Evolutionary conservation across 1,140 invertebrate genomes (phyloP).

Genomic region (Drosophila busckii): DNA sequence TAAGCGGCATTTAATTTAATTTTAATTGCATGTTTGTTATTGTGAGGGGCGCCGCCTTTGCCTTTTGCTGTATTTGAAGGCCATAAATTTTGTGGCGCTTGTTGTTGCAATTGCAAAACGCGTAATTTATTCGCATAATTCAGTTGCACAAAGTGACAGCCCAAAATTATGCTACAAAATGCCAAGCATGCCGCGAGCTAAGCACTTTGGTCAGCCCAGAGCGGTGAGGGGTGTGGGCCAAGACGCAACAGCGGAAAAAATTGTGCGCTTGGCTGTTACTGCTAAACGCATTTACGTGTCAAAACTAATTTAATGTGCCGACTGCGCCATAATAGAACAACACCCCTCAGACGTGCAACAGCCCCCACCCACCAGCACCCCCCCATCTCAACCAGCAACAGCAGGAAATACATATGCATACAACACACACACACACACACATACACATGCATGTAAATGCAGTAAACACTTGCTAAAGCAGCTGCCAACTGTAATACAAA

Average conservation of each 20-base stretch:
- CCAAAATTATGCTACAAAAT: constrained; percentile 70
- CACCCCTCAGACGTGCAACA: no score
- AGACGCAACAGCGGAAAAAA: constrained; percentile 16
- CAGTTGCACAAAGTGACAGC: constrained; percentile 45
- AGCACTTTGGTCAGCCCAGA: not conserved
- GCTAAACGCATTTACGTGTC: constrained; percentile 74
- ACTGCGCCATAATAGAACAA: no score
- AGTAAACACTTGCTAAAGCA: no score
- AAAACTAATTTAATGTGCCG: constrained; percentile 68
- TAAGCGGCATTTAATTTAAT: constrained; percentile 66
- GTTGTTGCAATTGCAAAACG: constrained; percentile 7
- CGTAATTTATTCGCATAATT: constrained; percentile 69
- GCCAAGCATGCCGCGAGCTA: constrained; percentile 38
- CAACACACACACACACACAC: no score
- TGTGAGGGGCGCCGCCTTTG: not conserved
- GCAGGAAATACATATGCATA: no score
- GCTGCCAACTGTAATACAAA: no score
- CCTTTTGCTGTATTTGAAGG: not conserved
- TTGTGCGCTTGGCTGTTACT: constrained; percentile 13
- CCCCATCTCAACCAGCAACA: no score
- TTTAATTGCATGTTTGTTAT: constrained; percentile 58
- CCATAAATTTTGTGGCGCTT: constrained; percentile 50
- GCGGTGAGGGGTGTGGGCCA: not conserved
- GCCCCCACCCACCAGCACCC: not conserved
- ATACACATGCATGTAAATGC: no score